Evolutionary conservation across 1,140 invertebrate species (phyloP), one percentile per base, ranked within the genome.

Genomic region (Lineus longissimus): DNA sequence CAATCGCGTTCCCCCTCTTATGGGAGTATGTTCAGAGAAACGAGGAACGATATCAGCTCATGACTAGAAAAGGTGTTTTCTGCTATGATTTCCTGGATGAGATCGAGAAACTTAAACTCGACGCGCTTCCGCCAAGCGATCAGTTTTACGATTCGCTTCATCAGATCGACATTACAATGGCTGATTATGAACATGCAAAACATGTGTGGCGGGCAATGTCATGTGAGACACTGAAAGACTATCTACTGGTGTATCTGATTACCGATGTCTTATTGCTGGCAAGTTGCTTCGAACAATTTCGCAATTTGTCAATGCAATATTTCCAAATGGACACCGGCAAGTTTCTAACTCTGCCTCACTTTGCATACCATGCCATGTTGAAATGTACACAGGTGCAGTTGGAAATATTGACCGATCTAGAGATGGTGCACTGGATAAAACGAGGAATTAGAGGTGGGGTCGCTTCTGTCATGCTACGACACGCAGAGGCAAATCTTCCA

Each of bases 391-490:
- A n/a, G 9, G 25, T 51, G 19, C 9, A n/a, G 4, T 9, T 51
- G 19, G 19, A 51, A 4, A 9, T 51, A 4, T n/a, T 27, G n/a
- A 51, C n/a, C n/a, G 47, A 51, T 51, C 19, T 51, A n/a, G 25
- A 51, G 9, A 51, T 51, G 47, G 47, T 51, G n/a, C n/a, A 51
- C 4, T 51, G n/a, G 19, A n/a, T 51, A 9, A 51, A 51, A 51
- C 19, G 19, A 23, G 47, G 47, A 4, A 51, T 51, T 7, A 4
- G 47, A 4, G 47, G 47, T 27, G 47, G 47, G 4, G 47, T 51
- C 4, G 47, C 47, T 7, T 23, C 47, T 4, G n/a, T 51, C n/a
- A 51, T 23, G 19, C 47, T 7, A 6, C 47, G 47, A n/a, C n/a
- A 51, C n/a, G 47, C 47, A 4, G 25, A 27, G 19, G 47, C 47